Evolutionary conservation across 2,888 invertebrate species (phyloP).

Genomic region (Caenorhabditis sp.): DNA sequence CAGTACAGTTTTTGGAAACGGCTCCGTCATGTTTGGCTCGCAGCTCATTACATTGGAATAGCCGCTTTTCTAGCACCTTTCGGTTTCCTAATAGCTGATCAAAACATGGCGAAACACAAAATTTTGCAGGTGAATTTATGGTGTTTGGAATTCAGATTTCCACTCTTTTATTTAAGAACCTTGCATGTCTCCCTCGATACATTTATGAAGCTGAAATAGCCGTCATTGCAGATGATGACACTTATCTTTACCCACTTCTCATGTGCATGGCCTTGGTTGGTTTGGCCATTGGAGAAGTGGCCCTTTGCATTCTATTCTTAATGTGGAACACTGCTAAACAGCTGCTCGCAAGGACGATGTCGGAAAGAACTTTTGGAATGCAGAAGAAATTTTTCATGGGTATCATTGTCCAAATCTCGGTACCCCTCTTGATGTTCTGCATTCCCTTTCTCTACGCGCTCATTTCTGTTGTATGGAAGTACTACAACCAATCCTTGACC

Average conservation of each 20-base stretch:
- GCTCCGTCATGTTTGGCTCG: not conserved
- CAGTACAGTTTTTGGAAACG: not conserved
- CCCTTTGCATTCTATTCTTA: not conserved
- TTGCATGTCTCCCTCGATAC: conserved; percentile 3
- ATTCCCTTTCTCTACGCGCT: not conserved
- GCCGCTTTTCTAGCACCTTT: not conserved
- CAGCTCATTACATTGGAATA: not conserved
- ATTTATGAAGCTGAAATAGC: conserved; percentile 2
- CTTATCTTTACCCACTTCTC: not conserved
- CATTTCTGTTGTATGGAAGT: not conserved
- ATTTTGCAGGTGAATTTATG: not conserved
- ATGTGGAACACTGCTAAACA: not conserved
- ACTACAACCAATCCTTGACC: conserved; percentile 3
- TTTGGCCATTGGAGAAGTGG: not conserved
- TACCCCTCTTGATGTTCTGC: not conserved
- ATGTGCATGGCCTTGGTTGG: not conserved
- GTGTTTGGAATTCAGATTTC: not conserved
- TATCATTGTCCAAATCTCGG: not conserved
- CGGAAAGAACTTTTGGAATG: not conserved
- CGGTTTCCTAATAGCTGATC: conserved; percentile 6
- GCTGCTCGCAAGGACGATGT: not conserved
- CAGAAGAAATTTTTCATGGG: conserved; percentile 13
- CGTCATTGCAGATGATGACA: not conserved
- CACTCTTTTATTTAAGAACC: conserved; percentile 12
- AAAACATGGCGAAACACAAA: not conserved